Evolutionary conservation across 2,797 vertebrate genomes (phyloP).

Genomic region (Setipinna tenuifilis): DNA sequence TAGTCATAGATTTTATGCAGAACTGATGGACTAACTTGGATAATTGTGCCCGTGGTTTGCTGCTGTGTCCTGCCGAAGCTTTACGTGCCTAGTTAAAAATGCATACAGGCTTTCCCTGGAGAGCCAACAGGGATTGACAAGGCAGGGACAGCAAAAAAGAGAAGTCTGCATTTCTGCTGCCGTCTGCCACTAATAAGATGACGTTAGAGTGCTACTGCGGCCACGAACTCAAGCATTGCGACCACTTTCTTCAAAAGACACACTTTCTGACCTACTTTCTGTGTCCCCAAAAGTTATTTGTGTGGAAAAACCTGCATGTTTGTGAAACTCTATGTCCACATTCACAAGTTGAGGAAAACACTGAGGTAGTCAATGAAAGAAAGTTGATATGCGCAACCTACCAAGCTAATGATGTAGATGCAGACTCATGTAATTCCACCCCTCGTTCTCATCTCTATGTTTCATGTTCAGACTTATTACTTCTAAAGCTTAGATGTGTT

Average conservation of each 20-base stretch:
- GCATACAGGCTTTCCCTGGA: not conserved
- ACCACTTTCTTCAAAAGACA: slow-evolving; percentile 6
- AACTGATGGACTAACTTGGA: not conserved
- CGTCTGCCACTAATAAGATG: not conserved
- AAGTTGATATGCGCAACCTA: not conserved
- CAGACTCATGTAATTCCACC: not conserved
- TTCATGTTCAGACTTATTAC: not conserved
- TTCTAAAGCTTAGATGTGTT: not conserved
- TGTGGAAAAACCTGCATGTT: not conserved
- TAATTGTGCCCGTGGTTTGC: not conserved
- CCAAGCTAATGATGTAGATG: not conserved
- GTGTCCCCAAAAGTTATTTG: slow-evolving; percentile 13
- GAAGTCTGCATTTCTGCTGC: slow-evolving; percentile 18
- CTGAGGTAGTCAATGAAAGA: not conserved
- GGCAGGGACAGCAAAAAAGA: slow-evolving; percentile 11
- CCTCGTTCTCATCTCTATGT: not conserved
- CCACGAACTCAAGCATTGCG: not conserved
- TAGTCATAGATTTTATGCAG: not conserved
- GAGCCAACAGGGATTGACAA: not conserved
- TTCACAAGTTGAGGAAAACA: not conserved
- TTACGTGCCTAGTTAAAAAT: slow-evolving; percentile 9
- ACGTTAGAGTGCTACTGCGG: not conserved
- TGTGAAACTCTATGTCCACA: not conserved
- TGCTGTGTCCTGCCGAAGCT: not conserved
- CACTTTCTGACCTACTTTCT: slow-evolving; percentile 5